These are phyloP conservation scores for Oryctolagus cuniculus DNA, from an alignment of 2,113 vertebrate species.

Conservation along the genomic window DNA sequence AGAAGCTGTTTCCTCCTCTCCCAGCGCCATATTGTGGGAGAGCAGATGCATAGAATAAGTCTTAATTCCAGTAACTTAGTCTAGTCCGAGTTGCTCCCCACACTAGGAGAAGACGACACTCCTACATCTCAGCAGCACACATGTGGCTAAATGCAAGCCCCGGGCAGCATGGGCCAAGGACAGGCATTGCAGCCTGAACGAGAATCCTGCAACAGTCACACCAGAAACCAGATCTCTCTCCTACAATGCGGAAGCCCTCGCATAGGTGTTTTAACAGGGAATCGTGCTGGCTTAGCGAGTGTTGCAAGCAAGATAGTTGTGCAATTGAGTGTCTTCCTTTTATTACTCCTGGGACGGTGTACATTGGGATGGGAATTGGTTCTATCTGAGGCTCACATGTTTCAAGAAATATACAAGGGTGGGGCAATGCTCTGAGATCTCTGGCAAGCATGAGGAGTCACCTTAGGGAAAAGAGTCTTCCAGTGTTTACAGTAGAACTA, in stretches of 20 bases:
- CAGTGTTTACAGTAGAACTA: background rate
- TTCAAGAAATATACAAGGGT: background rate
- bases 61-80: too few species aligned
- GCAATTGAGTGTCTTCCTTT: background rate
- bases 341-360: background rate
- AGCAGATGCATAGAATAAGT: too few species aligned
- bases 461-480: background rate
- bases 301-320: background rate
- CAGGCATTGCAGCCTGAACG: background rate
- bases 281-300: background rate
- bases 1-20: too few species aligned
- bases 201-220: accelerated
- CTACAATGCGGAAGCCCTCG: accelerated
- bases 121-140: background rate
- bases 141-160: background rate
- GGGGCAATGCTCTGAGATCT: background rate
- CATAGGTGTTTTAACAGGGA: background rate
- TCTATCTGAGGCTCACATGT: background rate
- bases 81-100: too few species aligned
- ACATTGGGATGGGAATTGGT: background rate
- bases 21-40: too few species aligned
- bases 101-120: background rate
- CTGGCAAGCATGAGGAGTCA: background rate
- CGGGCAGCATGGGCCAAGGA: background rate
- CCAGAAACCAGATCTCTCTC: background rate